Conservation (phyloP, 2,113 vertebrate genomes). For the Cettia cetti region DNA sequence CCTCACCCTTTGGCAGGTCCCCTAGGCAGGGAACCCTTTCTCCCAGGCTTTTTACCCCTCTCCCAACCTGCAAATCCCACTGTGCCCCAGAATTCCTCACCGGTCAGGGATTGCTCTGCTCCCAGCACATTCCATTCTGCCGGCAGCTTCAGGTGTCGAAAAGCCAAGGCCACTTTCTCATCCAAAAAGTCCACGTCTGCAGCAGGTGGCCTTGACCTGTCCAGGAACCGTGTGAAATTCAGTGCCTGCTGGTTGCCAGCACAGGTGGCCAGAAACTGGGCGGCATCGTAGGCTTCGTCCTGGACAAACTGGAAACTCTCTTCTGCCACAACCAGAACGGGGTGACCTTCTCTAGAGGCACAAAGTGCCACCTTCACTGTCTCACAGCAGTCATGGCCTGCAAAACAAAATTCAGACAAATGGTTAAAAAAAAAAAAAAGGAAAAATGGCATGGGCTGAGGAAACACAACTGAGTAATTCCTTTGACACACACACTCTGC, state of each 20-base stretch:
- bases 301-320: constrained; percentile 86
- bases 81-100: constrained; percentile 34
- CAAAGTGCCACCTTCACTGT: constrained; percentile 87
- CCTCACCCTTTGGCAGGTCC: not conserved
- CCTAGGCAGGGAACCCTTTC: not conserved
- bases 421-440: not conserved
- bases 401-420: not conserved
- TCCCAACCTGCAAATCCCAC: not conserved
- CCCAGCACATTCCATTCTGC: constrained; percentile 90
- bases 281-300: constrained; percentile 91
- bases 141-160: constrained; percentile 85
- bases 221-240: constrained; percentile 86
- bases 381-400: constrained; percentile 94
- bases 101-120: constrained; percentile 59
- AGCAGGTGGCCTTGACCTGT: constrained; percentile 83
- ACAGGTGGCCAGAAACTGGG: constrained; percentile 88
- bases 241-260: constrained; percentile 85
- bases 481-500: not conserved
- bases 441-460: not conserved
- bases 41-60: not conserved
- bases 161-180: constrained; percentile 85
- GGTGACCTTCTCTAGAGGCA: constrained; percentile 72
- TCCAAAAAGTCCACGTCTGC: constrained; percentile 86
- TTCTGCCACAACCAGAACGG: constrained; percentile 76
- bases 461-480: not conserved